Evolutionary conservation across 2,113 vertebrate species (phyloP).

Genomic region (Mystacornis crossleyi): DNA sequence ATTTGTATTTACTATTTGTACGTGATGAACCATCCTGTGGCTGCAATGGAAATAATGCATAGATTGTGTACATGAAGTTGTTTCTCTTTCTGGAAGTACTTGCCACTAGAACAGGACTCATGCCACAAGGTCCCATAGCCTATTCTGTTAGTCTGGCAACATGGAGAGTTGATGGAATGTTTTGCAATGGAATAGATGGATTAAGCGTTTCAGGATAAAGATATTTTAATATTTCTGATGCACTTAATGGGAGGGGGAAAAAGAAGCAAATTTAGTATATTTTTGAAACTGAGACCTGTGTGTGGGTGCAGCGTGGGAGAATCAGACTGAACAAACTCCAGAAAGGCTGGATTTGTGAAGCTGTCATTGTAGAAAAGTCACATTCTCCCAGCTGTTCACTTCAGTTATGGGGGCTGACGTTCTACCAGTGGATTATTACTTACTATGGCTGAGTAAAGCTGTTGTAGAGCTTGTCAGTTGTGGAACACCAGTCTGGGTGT

Average conservation of each 20-base stretch:
- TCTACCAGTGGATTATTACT: not conserved
- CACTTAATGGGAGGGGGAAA: not conserved
- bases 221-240: not conserved
- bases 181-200: not conserved
- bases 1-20: not conserved
- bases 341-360: not conserved
- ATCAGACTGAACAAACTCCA: not conserved
- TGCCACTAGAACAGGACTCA: not conserved
- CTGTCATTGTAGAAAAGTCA: not conserved
- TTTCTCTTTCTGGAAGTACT: not conserved
- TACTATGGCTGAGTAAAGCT: not conserved
- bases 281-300: not conserved
- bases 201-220: not conserved
- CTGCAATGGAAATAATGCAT: not conserved
- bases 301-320: not conserved
- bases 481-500: not conserved
- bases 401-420: not conserved
- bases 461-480: not conserved
- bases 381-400: not conserved
- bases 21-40: accelerated
- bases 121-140: not conserved
- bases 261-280: not conserved
- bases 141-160: not conserved
- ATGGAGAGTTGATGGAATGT: not conserved
- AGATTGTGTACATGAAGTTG: not conserved